Base-by-base conservation (phyloP, 2,113 vertebrate genomes). In the Xiphophorus maculatus region DNA sequence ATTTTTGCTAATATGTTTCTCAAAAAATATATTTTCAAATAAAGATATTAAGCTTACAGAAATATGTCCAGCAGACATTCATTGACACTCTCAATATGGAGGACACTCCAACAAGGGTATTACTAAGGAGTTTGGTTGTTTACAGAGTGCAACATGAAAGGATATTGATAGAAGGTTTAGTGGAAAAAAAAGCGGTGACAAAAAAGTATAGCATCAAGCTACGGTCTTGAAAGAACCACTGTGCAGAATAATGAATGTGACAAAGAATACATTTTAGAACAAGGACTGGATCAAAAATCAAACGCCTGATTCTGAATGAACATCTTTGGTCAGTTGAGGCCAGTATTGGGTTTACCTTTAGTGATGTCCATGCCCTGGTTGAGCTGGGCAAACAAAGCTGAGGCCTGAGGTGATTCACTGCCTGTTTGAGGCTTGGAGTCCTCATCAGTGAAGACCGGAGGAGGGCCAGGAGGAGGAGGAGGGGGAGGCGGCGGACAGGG, bases 351-450 rank as follows among this genome's bases (percentile, higher is more conserved):
- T 66, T 85, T 37, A 98, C 98, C 97, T 96, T 94, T 97, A 17
- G 96, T 97, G 71, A 99, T 98, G 7, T 93, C 93, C 90, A 96
- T 96, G 86, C 98, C 98, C 92, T 97, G 96, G 88, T 99, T 99
- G 33, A 99, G 96, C 86, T 99, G 95, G 30, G 96, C 95, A 69
- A 99, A 99, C 1, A 99, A 93, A 4, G 96, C 96, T 0, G 96
- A 96, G 67, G 96, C 97, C 61, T 94, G 83, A 0, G 95, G 88
- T 0, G 86, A 84, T 19, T 93, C 67, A 1, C 87, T 79, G 3
- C 91, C 93, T 0, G 89, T 91, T 85, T 89, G 92, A 25, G 95
- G 90, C 87, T 90, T 93, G 0, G 74, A 10, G 40, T 75, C 84
- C 5, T 91, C 88, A 0, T 87, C 71, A 44, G 90, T 88, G 35